Evolutionary conservation across 2,888 invertebrate species (phyloP).

Genomic region (Brachylomia viminalis): DNA sequence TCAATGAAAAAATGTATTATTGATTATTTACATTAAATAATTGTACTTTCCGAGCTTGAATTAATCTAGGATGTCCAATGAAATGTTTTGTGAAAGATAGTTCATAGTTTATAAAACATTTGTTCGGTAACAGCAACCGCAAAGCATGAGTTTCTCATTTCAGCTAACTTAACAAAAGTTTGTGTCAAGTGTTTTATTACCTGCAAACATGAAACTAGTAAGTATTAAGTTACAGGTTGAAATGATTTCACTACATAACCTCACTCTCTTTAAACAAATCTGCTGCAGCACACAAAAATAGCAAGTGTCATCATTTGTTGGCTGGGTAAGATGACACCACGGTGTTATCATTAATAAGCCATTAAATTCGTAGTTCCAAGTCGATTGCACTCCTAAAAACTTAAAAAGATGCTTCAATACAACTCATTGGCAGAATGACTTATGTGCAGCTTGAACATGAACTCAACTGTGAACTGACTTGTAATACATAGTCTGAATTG

Average conservation of each 20-base stretch:
- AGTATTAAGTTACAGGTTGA: slow-evolving; percentile 3
- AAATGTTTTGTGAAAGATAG: not conserved
- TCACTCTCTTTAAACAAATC: not conserved
- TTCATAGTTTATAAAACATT: not conserved
- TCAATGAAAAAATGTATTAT: not conserved
- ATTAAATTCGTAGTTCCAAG: not conserved
- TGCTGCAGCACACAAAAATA: not conserved
- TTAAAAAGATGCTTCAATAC: not conserved
- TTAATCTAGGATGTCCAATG: not conserved
- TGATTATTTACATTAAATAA: not conserved
- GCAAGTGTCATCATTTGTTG: not conserved
- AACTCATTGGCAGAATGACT: not conserved
- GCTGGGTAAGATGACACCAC: no score
- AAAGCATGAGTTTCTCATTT: not conserved
- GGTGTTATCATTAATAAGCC: not conserved
- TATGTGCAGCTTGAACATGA: not conserved
- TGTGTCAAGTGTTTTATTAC: not conserved
- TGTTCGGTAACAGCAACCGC: not conserved
- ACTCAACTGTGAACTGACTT: not conserved
- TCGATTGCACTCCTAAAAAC: not conserved
- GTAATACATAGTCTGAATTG: not conserved
- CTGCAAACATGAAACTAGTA: slow-evolving; percentile 35
- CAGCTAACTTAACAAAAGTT: not conserved
- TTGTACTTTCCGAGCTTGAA: not conserved
- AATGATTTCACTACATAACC: not conserved